Conservation (phyloP, 2,888 invertebrate species). For the Cryptosula pallasiana region DNA sequence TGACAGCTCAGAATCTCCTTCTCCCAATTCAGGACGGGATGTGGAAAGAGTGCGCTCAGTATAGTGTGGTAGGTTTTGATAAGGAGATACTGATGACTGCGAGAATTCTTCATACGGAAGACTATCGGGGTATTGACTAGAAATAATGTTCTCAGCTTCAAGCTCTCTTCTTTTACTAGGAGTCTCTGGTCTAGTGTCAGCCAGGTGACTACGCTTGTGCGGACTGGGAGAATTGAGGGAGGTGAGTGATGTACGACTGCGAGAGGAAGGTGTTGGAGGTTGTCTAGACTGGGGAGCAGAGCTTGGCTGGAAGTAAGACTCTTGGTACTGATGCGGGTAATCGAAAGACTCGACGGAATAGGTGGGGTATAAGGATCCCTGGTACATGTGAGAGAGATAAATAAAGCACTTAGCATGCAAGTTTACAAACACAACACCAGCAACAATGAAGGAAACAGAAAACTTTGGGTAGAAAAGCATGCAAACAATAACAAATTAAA, state of each 20-base stretch:
- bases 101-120: conserved; percentile 17
- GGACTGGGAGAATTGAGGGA: background rate
- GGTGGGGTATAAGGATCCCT: background rate
- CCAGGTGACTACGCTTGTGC: background rate
- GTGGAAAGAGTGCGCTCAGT: too few species aligned
- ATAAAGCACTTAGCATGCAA: background rate
- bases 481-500: too few species aligned
- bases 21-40: too few species aligned
- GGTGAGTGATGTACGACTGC: background rate
- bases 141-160: background rate
- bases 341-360: conserved; percentile 16
- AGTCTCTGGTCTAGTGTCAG: background rate
- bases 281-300: background rate
- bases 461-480: too few species aligned
- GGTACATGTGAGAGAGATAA: conserved; percentile 3
- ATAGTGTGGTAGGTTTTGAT: conserved; percentile 2
- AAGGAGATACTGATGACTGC: background rate
- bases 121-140: background rate
- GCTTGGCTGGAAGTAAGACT: background rate
- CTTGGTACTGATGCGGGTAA: conserved; percentile 9
- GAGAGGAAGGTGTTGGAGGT: background rate
- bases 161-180: background rate
- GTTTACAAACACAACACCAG: background rate
- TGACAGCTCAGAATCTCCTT: too few species aligned
- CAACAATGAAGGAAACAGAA: too few species aligned